phyloP scores from a whole-genome alignment of 2,113 vertebrate genomes.

The Microcebus ravelobensis region DNA sequence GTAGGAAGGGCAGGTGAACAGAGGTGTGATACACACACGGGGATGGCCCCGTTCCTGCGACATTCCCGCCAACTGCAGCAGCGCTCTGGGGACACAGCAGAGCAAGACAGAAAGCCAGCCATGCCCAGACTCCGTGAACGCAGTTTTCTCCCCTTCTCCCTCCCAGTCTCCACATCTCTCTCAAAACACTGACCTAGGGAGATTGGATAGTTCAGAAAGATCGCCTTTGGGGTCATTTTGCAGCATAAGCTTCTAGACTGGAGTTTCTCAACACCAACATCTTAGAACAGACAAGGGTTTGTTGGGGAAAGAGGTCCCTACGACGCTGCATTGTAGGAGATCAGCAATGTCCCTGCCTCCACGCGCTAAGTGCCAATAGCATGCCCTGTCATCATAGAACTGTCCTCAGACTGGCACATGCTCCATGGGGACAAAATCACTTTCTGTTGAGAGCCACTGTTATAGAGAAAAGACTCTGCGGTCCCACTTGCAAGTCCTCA shows the following conservation, averaged over 20 bases:
- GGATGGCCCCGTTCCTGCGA: neutral
- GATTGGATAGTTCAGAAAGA: neutral
- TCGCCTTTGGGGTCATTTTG: neutral
- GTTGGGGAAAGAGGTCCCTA: neutral
- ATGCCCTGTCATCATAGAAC: neutral
- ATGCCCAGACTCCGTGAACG: rapidly evolving
- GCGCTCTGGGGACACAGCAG: neutral
- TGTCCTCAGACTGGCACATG: rapidly evolving
- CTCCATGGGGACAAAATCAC: no score
- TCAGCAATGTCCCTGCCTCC: neutral
- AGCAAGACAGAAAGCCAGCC: no score
- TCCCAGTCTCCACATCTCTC: neutral
- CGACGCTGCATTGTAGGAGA: rapidly evolving
- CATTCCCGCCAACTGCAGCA: neutral
- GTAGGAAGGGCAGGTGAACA: no score
- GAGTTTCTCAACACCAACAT: neutral
- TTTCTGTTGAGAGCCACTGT: neutral
- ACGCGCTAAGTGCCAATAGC: no score
- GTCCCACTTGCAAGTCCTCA: neutral
- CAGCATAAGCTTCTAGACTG: neutral
- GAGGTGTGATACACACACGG: neutral
- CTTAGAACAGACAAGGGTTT: rapidly evolving
- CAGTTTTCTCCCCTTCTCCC: neutral
- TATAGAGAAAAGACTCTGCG: no score
- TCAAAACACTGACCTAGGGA: neutral